These are phyloP conservation scores for Pseudomugil gertrudae DNA, from an alignment of 2,797 vertebrate species.

Conservation along the genomic window DNA sequence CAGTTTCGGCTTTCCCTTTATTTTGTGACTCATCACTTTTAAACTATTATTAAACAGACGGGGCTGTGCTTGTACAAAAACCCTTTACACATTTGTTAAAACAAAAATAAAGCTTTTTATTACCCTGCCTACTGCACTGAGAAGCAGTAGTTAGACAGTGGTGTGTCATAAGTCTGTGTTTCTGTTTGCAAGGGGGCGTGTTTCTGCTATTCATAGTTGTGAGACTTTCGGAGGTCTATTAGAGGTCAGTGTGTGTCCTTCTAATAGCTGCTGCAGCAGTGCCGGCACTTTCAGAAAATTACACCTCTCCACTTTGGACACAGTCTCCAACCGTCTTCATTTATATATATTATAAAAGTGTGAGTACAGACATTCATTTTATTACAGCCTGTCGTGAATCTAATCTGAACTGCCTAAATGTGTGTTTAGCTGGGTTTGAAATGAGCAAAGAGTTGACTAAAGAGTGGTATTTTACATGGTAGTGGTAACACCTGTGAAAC, in stretches of 20 bases:
- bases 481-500: slow-evolving; percentile 12
- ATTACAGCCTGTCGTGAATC: not conserved
- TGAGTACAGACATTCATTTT: slow-evolving; percentile 58
- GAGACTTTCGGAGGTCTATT: slow-evolving; percentile 71
- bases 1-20: not conserved
- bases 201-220: slow-evolving; percentile 82
- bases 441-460: not conserved
- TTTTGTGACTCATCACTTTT: not conserved
- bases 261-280: slow-evolving; percentile 62
- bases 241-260: slow-evolving; percentile 68
- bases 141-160: slow-evolving; percentile 22
- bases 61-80: not conserved
- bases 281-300: slow-evolving; percentile 48
- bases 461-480: not conserved
- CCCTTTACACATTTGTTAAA: not conserved
- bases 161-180: slow-evolving; percentile 56
- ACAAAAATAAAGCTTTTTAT: slow-evolving; percentile 9
- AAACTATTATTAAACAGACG: not conserved
- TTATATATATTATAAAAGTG: slow-evolving; percentile 38
- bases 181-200: slow-evolving; percentile 70
- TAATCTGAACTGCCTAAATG: not conserved
- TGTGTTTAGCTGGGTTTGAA: not conserved
- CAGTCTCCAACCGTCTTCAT: slow-evolving; percentile 17
- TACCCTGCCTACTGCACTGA: not conserved
- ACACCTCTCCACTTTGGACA: slow-evolving; percentile 22